These are phyloP conservation scores for Smithornis capensis DNA, from an alignment of 2,113 vertebrate species.

Conservation along the genomic window DNA sequence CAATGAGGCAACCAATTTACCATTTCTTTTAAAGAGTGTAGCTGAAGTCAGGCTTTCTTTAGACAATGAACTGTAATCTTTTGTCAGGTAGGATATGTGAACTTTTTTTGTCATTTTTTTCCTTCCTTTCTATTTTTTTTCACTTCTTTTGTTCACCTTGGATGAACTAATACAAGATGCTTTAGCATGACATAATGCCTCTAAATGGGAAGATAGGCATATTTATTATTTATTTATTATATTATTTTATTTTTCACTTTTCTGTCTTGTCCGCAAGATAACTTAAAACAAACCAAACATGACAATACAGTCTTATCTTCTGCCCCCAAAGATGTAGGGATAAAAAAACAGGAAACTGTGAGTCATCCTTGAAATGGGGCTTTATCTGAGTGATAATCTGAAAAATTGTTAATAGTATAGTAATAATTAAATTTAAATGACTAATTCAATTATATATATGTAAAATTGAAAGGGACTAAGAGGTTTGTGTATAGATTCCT, in stretches of 20 bases:
- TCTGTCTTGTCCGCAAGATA: not conserved
- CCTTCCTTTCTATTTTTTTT: not conserved
- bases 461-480: not conserved
- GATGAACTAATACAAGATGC: not conserved
- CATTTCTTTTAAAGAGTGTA: not conserved
- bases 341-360: not conserved
- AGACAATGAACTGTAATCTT: not conserved
- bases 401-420: not conserved
- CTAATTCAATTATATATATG: not conserved
- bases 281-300: not conserved
- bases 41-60: not conserved
- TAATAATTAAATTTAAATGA: not conserved
- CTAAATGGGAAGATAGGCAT: not conserved
- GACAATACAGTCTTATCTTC: not conserved
- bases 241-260: not conserved
- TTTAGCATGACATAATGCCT: not conserved
- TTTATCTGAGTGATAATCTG: not conserved
- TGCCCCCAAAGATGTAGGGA: not conserved
- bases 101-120: not conserved
- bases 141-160: not conserved
- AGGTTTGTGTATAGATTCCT: not conserved
- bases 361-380: not conserved
- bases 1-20: not conserved
- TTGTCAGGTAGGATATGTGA: not conserved
- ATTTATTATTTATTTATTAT: conserved; percentile 5